A percentile compares a stretch with the other conserved stretches of the same genome.
phyloP scores from a whole-genome alignment of 2,113 vertebrate species.

The Mungos mungo region DNA sequence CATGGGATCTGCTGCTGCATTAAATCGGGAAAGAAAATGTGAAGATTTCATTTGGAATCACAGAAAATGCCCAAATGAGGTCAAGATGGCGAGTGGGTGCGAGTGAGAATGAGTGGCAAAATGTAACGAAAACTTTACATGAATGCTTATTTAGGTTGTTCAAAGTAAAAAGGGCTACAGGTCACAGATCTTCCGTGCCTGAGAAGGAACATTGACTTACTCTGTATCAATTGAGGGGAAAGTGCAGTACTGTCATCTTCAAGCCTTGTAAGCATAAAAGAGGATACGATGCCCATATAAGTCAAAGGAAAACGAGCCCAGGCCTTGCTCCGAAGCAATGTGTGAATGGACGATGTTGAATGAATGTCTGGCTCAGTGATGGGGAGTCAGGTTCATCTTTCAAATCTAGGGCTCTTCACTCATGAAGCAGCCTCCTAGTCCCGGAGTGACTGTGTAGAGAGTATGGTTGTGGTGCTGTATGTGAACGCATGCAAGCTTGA shows the following conservation, averaged over 20 bases:
- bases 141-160: constrained; percentile 97
- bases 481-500: constrained; percentile 95
- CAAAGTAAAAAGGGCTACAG: constrained; percentile 91
- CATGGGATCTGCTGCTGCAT: constrained; percentile 99
- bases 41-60: constrained; percentile 99
- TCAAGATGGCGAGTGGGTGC: constrained; percentile 99
- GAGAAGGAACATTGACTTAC: constrained; percentile 87
- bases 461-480: constrained; percentile 93
- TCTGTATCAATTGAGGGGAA: constrained; percentile 86
- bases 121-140: constrained; percentile 97
- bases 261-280: constrained; percentile 91
- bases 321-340: constrained; percentile 94
- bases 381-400: constrained; percentile 93
- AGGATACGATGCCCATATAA: constrained; percentile 84
- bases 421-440: constrained; percentile 88
- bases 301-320: constrained; percentile 88
- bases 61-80: constrained; percentile 97
- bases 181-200: constrained; percentile 93
- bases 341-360: constrained; percentile 93
- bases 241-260: constrained; percentile 90
- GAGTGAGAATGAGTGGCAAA: constrained; percentile 99
- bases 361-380: constrained; percentile 93
- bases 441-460: constrained; percentile 94
- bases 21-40: constrained; percentile 98
- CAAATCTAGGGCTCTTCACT: constrained; percentile 88